A percentile compares a stretch with the other conserved stretches of the same genome.
phyloP scores from a whole-genome alignment of 2,797 vertebrate species.

The Eurystomus glaucurus region DNA sequence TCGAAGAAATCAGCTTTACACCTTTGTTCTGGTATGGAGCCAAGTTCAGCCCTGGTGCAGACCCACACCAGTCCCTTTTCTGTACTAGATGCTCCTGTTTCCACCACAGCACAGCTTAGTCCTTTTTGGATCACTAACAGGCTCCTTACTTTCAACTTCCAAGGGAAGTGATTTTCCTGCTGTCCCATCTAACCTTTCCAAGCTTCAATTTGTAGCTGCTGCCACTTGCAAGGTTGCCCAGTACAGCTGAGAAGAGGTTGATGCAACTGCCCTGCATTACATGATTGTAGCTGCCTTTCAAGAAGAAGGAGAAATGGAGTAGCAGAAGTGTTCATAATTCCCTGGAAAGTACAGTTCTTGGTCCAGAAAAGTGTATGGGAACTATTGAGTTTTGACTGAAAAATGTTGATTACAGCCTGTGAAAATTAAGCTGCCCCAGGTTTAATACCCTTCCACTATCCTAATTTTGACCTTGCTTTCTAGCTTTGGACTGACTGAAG shows the following conservation, averaged over 20 bases:
- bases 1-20: neutral
- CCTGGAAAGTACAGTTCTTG: neutral
- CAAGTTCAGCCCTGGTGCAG: neutral
- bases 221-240: neutral
- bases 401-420: neutral
- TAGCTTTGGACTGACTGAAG: neutral
- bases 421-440: neutral
- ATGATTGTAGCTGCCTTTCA: neutral
- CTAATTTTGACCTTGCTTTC: neutral
- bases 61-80: neutral
- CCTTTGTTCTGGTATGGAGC: neutral
- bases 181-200: neutral
- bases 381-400: neutral
- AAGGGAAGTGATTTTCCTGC: neutral
- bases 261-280: neutral
- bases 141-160: neutral
- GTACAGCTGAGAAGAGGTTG: neutral
- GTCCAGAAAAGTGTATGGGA: neutral
- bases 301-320: neutral
- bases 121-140: neutral
- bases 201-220: neutral
- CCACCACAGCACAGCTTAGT: neutral
- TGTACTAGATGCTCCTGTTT: neutral
- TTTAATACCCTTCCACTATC: neutral
- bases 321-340: neutral